phyloP scores from a whole-genome alignment of 2,113 vertebrate species.

The Ameiurus melas region DNA sequence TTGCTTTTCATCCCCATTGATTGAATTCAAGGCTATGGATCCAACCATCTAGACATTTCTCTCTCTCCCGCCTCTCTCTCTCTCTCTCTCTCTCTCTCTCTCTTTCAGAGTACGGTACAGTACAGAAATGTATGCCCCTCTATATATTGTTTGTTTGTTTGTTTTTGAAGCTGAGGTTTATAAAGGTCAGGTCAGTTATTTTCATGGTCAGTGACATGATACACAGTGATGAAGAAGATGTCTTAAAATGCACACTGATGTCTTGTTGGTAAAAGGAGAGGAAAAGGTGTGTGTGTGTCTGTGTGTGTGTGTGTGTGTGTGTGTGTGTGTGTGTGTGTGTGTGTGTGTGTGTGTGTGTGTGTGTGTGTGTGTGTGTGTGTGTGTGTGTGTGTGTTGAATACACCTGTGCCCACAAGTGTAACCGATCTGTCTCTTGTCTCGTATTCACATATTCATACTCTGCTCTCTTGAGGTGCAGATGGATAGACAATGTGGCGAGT shows the following conservation, averaged over 20 bases:
- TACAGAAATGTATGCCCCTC: not conserved
- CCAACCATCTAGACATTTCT: constrained; percentile 22
- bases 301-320: constrained; percentile 28
- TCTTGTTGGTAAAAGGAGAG: not conserved
- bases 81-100: not conserved
- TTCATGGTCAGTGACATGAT: not conserved
- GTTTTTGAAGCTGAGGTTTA: not conserved
- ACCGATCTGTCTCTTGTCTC: constrained; percentile 31
- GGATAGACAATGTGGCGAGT: constrained; percentile 15
- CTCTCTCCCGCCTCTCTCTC: not conserved
- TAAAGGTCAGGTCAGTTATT: not conserved
- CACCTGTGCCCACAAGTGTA: not conserved
- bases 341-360: constrained; percentile 10
- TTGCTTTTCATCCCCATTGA: constrained; percentile 58
- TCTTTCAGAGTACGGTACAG: not conserved
- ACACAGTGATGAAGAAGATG: not conserved
- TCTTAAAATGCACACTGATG: not conserved
- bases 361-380: constrained; percentile 34
- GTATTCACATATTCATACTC: constrained; percentile 39
- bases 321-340: constrained; percentile 3
- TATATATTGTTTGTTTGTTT: not conserved
- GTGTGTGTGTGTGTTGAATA: constrained; percentile 14
- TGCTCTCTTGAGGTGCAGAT: not conserved
- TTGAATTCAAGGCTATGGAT: constrained; percentile 58
- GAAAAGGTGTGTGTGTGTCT: not conserved